Conservation (phyloP, 2,888 invertebrate species). For the Drosophila colorata region DNA sequence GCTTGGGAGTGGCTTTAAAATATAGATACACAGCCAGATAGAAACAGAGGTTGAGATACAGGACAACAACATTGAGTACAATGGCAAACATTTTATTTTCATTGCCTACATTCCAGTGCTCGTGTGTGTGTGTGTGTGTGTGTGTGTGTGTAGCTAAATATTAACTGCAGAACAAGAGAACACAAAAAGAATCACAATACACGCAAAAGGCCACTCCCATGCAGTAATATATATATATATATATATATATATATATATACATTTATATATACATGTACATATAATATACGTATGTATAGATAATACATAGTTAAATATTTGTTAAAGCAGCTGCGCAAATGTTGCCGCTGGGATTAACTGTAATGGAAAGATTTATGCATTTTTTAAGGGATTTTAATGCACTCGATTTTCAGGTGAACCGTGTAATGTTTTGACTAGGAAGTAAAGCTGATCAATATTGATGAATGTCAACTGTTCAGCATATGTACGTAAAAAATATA, state of each 20-base stretch:
- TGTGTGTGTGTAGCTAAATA: constrained; percentile 36
- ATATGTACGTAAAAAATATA: no score
- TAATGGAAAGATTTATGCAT: not conserved
- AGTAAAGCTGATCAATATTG: no score
- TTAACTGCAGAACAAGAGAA: constrained; percentile 27
- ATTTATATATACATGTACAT: not conserved
- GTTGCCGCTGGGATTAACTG: not conserved
- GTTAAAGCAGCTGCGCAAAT: not conserved
- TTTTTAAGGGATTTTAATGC: not conserved
- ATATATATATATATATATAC: not conserved
- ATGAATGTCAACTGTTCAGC: no score
- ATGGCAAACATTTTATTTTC: constrained; percentile 63
- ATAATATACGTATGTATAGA: not conserved
- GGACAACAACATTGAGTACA: constrained; percentile 28
- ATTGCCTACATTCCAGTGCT: constrained; percentile 73
- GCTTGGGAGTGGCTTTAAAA: constrained; percentile 74
- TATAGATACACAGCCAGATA: constrained; percentile 15
- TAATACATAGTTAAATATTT: not conserved
- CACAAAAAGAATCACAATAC: not conserved
- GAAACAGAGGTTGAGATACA: constrained; percentile 9
- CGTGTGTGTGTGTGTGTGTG: constrained; percentile 3
- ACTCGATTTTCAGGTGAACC: not conserved
- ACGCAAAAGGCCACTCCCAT: constrained; percentile 43
- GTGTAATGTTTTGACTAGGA: not conserved
- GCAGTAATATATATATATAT: constrained; percentile 6